Evolutionary conservation across 2,113 vertebrate genomes (phyloP), one percentile per base, ranked within the genome.

Genomic region (Cynopterus brachyotis): DNA sequence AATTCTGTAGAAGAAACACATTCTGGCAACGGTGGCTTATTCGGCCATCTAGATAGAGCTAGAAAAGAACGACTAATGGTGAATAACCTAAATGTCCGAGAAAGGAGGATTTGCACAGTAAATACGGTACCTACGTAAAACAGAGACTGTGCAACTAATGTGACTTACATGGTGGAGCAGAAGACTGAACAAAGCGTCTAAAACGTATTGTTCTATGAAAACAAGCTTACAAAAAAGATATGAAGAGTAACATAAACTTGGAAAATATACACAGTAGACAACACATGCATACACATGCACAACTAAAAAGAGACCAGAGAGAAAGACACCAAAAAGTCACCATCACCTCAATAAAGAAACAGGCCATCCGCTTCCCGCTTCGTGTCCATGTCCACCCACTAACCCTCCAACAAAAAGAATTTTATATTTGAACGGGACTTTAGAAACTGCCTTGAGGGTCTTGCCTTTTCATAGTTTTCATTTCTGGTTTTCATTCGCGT

Each of bases 1-100:
- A n/a, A 75, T 47, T 96, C 90, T 73, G 95, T 79, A 89, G 96
- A 19, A 96, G 94, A 95, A 97, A 78, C 30, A 93, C 19, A 30
- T 37, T 30, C 57, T 13, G 75, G 4, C n/a, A 45, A 42, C 55
- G 57, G 3, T 42, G 89, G 47, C 4, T 59, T 88, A 50, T 45
- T 35, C 37, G 30, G 26, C n/a, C 80, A 80, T 32, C 53, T 57
- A 75, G 55, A 60, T 35, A 37, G 89, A 93, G 12, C 35, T 45
- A 32, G 72, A 85, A 81, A 78, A 37, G 28, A 72, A 67, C 32
- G 28, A 24, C 30, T 55, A 6, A 62, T 53, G 9, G 32, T 9
- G 19, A 83, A 72, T 22, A 78, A 17, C 20, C 76, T 79, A 9
- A 55, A 67, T 57, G 35, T n/a, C 22, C 72, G 67, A 26, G 19